Conservation (phyloP, 2,113 vertebrate genomes). For the Pionites leucogaster region DNA sequence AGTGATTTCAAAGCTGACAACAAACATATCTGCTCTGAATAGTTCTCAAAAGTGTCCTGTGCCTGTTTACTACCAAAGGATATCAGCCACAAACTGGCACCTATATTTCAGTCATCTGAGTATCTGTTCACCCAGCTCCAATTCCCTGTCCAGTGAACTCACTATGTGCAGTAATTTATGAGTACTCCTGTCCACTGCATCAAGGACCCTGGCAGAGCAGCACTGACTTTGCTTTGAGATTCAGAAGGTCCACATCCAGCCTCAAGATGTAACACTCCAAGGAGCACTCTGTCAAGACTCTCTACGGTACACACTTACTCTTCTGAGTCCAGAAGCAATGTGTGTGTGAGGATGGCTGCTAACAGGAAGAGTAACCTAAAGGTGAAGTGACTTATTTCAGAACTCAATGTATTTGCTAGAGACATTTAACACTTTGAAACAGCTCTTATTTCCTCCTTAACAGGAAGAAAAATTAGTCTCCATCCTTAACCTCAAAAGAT, state of each 20-base stretch:
- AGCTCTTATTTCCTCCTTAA: neutral
- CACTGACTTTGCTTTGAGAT: neutral
- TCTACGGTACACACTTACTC: neutral
- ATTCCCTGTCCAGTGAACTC: neutral
- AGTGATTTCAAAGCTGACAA: neutral
- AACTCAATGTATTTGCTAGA: neutral
- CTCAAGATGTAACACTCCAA: rapidly evolving
- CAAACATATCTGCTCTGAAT: rapidly evolving
- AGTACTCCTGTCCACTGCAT: neutral
- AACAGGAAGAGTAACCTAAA: neutral
- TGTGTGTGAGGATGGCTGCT: neutral
- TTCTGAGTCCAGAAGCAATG: neutral
- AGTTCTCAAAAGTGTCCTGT: neutral
- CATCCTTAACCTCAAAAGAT: neutral
- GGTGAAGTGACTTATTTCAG: neutral
- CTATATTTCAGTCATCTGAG: neutral
- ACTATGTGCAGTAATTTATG: neutral
- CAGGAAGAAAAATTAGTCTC: neutral
- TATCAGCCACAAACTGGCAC: rapidly evolving
- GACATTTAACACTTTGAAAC: neutral
- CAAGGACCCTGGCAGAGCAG: rapidly evolving
- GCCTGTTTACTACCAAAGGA: rapidly evolving
- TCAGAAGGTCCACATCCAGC: neutral
- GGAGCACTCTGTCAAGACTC: neutral
- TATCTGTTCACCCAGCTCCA: neutral